Conservation (phyloP, 1,140 invertebrate species). For the Monochamus saltuarius region DNA sequence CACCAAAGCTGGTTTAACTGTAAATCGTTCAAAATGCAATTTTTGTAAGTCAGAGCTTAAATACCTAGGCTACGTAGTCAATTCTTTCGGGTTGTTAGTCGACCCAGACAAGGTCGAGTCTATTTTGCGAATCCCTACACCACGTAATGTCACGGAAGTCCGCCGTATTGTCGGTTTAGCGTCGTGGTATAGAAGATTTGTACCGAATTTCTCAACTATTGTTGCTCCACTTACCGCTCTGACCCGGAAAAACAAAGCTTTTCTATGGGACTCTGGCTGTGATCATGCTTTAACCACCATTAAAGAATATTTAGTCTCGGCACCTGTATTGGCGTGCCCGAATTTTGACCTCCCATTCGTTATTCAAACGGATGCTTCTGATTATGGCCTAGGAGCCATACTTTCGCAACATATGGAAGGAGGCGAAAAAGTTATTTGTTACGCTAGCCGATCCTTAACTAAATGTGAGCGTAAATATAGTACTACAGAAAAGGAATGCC, state of each 20-base stretch:
- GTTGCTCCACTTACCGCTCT: constrained; percentile 35
- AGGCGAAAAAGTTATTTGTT: constrained; percentile 44
- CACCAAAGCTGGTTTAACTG: constrained; percentile 18
- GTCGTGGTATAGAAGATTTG: constrained; percentile 50
- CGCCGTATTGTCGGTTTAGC: constrained; percentile 53
- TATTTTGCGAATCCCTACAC: constrained; percentile 28
- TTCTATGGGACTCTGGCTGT: constrained; percentile 11
- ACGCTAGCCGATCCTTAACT: constrained; percentile 47
- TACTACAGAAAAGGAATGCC: constrained; percentile 51
- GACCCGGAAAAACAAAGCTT: constrained; percentile 27
- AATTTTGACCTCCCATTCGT: constrained; percentile 24
- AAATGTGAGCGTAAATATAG: constrained; percentile 51
- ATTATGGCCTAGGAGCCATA: constrained; percentile 37
- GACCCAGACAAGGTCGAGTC: constrained; percentile 48
- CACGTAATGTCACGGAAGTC: constrained; percentile 35
- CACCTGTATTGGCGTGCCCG: constrained; percentile 23
- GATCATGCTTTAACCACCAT: constrained; percentile 11
- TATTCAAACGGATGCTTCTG: constrained; percentile 34
- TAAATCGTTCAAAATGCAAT: constrained; percentile 43
- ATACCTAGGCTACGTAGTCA: constrained; percentile 48
- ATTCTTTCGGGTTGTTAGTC: constrained; percentile 38
- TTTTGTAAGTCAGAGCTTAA: constrained; percentile 41
- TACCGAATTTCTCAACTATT: constrained; percentile 45
- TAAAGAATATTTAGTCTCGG: constrained; percentile 10
- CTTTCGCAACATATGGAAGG: constrained; percentile 34